Evolutionary conservation across 2,888 invertebrate species (phyloP), one percentile per base, ranked within the genome.

Genomic region (Cantharis rustica): DNA sequence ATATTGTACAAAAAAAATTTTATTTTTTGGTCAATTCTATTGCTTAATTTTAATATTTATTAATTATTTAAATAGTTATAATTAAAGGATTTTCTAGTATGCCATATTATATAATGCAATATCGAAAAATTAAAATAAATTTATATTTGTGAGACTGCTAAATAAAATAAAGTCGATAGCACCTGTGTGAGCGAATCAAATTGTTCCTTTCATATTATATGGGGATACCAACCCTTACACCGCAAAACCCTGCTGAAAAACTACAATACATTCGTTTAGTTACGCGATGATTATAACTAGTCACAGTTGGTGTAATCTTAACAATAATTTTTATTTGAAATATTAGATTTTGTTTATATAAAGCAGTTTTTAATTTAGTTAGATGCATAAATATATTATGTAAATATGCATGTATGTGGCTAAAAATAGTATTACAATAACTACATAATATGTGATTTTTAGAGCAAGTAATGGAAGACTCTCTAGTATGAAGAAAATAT

Each of bases 171-270:
- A 70, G 63, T 75, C 61, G 75, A 75, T 70, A 77, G 81, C 84
- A 84, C 83, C 84, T 84, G 84, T 84, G 84, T 71, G 75, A 75
- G 80, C 83, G 82, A 79, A 77, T 73, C 84, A 74, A 84, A 84
- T 84, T 80, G 76, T 71, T 83, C 83, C 79, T 75, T 76, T 68
- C 69, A 68, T 16, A 20, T 62, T 16, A 61, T 27, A 69, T 26
- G 62, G 71, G 71, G 62, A 27, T 72, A 72, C 68, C 69, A 73
- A 73, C 72, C 76, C 74, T 76, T 68, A 74, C 62, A 47, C 70
- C 71, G 31, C 47, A 70, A 68, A 74, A 26, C 75, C 70, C 64
- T 69, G 66, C 61, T 31, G 61, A 26, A 31, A 69, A 77, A 76
- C 78, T n/a, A 20, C n/a, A 17, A 66, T 73, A 77, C 79, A 80